phyloP scores from a whole-genome alignment of 2,888 invertebrate genomes.

The Hemicrepidius hirtus region DNA sequence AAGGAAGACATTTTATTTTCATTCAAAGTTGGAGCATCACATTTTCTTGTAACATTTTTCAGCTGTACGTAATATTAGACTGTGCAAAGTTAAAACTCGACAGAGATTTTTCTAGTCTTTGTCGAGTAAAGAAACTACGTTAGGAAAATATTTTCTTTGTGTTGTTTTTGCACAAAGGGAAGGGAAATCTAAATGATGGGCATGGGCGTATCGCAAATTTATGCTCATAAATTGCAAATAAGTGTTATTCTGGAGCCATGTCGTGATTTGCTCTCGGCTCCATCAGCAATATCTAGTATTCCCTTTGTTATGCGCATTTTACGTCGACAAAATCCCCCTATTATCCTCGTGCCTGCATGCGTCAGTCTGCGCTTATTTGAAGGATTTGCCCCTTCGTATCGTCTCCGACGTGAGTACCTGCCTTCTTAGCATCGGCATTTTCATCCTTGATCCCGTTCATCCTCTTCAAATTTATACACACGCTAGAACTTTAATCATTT shows the following conservation, averaged over 20 bases:
- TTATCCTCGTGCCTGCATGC: conserved; percentile 44
- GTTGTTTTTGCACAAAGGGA: conserved; percentile 30
- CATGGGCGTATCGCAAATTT: conserved; percentile 36
- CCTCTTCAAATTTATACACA: conserved; percentile 38
- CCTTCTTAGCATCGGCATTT: conserved; percentile 43
- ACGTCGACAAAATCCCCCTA: conserved; percentile 43
- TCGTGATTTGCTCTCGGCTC: conserved; percentile 47
- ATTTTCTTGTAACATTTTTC: background rate
- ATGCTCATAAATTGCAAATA: conserved; percentile 45
- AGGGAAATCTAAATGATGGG: conserved; percentile 34
- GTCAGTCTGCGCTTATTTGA: conserved; percentile 44
- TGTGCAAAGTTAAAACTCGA: background rate
- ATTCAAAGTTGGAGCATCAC: background rate
- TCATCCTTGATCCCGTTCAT: conserved; percentile 38
- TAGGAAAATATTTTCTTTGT: conserved; percentile 38
- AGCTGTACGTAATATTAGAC: background rate
- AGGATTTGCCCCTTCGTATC: conserved; percentile 40
- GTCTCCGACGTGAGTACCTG: conserved; percentile 33
- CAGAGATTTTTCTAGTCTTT: background rate
- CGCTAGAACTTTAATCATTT: conserved; percentile 40
- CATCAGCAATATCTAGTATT: conserved; percentile 50
- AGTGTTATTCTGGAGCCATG: conserved; percentile 44
- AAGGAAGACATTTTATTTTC: too few species aligned
- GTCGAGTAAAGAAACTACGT: conserved; percentile 23
- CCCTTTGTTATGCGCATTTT: conserved; percentile 51